These are phyloP conservation scores for Hipparchia sbordonii DNA, from an alignment of 2,888 invertebrate genomes.

Conservation along the genomic window DNA sequence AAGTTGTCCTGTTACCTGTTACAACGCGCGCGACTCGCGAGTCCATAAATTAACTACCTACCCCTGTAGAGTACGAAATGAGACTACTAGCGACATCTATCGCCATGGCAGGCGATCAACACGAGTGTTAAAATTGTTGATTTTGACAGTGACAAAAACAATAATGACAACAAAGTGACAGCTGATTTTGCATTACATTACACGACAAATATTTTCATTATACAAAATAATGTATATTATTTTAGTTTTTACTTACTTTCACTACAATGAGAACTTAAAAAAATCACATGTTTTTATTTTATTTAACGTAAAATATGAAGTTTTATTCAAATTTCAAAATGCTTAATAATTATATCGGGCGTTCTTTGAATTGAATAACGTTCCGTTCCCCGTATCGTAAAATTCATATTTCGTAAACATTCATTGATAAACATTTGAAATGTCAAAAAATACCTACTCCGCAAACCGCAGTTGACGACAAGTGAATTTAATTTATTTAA, in stretches of 20 bases:
- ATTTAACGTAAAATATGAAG: too few relatives aligned
- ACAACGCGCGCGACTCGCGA: too few relatives aligned
- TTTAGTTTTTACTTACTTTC: too few relatives aligned
- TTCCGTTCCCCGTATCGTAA: background rate
- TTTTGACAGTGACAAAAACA: background rate
- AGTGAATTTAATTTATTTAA: slow-evolving; percentile 54
- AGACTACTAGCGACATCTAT: slow-evolving; percentile 15
- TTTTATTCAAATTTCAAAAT: too few relatives aligned
- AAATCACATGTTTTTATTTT: too few relatives aligned
- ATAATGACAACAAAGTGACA: background rate
- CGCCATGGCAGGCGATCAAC: background rate
- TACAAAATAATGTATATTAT: too few relatives aligned
- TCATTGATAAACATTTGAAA: background rate
- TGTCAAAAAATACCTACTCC: background rate
- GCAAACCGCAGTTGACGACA: slow-evolving; percentile 45
- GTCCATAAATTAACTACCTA: background rate
- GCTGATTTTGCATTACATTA: slow-evolving; percentile 7
- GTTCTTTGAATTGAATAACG: background rate
- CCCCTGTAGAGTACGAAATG: background rate
- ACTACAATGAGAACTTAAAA: too few relatives aligned
- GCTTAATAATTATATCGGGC: background rate
- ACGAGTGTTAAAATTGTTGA: background rate
- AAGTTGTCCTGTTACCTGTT: background rate
- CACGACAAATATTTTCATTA: slow-evolving; percentile 1
- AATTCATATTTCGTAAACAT: background rate